phyloP scores from a whole-genome alignment of 2,113 vertebrate species.

The Gymnogyps californianus region DNA sequence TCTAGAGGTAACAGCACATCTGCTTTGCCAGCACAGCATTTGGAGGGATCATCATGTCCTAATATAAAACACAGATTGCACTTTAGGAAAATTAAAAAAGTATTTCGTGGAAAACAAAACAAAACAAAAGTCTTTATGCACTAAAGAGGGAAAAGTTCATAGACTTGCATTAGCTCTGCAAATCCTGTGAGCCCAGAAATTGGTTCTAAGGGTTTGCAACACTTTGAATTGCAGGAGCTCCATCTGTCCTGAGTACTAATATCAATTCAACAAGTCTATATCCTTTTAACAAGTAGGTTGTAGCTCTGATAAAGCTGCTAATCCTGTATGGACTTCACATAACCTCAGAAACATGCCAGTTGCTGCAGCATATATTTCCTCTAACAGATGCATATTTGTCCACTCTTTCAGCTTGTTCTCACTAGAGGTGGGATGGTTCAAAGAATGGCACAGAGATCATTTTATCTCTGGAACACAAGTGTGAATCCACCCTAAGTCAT shows the following conservation, averaged over 20 bases:
- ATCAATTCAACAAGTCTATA: neutral
- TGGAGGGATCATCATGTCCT: neutral
- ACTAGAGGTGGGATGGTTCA: neutral
- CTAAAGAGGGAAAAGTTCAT: neutral
- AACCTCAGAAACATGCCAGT: neutral
- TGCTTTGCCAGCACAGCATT: neutral
- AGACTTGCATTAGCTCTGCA: neutral
- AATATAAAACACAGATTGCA: neutral
- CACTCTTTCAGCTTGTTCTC: neutral
- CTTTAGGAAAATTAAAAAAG: neutral
- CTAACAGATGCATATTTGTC: neutral
- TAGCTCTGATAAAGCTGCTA: neutral
- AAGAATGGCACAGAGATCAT: neutral
- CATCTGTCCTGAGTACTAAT: neutral
- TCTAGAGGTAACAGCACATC: neutral
- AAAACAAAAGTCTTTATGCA: neutral
- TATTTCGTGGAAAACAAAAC: neutral
- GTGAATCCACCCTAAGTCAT: neutral
- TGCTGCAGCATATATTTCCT: neutral
- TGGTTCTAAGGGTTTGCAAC: neutral
- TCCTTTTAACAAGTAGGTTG: neutral
- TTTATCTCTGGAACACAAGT: neutral
- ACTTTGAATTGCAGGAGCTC: neutral
- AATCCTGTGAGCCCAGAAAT: neutral
- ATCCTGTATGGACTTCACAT: neutral